Conservation (phyloP, 92 coral and sea anemone species). For the Isaurus tuberculatus region DNA sequence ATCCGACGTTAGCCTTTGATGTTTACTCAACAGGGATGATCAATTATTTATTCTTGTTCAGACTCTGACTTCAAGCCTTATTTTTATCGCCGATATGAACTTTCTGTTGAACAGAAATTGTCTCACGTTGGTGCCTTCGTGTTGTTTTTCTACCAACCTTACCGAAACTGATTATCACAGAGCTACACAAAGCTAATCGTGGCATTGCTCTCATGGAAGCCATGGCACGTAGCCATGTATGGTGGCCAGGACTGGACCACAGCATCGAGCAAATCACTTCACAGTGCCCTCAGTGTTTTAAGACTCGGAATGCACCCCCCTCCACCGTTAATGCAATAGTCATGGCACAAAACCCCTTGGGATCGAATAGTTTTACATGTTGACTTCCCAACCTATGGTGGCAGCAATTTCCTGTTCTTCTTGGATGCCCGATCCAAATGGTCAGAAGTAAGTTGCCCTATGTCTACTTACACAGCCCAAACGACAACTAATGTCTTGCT, state of each 20-base stretch:
- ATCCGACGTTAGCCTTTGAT: conserved; percentile 38
- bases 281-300: not conserved
- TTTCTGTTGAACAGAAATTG: conserved; percentile 10
- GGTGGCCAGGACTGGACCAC: not conserved
- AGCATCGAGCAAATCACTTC: not conserved
- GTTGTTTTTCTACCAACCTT: conserved; percentile 42
- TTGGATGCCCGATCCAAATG: no score
- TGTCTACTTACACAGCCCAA: no score
- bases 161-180: not conserved
- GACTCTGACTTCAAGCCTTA: not conserved
- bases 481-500: no score
- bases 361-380: not conserved
- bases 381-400: no score
- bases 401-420: no score
- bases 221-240: not conserved
- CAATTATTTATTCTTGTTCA: no score
- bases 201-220: not conserved
- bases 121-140: conserved; percentile 49
- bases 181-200: not conserved
- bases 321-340: not conserved
- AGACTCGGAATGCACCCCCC: not conserved
- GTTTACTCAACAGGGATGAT: not conserved
- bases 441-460: no score
- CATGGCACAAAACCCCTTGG: not conserved
- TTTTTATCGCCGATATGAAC: not conserved